phyloP scores from a whole-genome alignment of 1,140 invertebrate species.

The Nylanderia fulva region DNA sequence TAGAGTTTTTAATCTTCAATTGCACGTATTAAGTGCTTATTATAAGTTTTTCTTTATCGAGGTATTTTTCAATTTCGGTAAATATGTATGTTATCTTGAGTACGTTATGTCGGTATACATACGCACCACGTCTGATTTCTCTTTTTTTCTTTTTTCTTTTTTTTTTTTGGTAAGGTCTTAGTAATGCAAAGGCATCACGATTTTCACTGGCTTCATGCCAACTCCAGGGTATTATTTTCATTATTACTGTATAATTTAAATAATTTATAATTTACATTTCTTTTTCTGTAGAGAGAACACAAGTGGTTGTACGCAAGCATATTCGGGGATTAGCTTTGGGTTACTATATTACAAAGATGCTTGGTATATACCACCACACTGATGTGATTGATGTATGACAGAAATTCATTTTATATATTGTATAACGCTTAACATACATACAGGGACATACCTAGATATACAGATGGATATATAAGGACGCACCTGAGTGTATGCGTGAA shows the following conservation, averaged over 20 bases:
- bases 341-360: constrained; percentile 79
- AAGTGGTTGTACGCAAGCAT: constrained; percentile 77
- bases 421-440: constrained; percentile 67
- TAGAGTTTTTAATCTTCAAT: constrained; percentile 60
- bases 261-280: constrained; percentile 83
- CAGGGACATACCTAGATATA: constrained; percentile 62
- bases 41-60: constrained; percentile 60
- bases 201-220: constrained; percentile 75
- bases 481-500: constrained; percentile 59
- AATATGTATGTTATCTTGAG: constrained; percentile 68
- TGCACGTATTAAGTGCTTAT: constrained; percentile 66
- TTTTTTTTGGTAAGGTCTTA: constrained; percentile 68
- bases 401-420: constrained; percentile 66
- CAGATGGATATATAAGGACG: constrained; percentile 56
- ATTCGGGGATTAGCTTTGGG: constrained; percentile 65
- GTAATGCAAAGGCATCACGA: constrained; percentile 65
- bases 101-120: constrained; percentile 69
- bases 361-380: constrained; percentile 76
- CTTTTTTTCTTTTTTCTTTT: constrained; percentile 50
- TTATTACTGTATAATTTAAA: constrained; percentile 80
- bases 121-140: constrained; percentile 56
- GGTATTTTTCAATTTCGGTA: constrained; percentile 71
- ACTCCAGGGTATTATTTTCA: constrained; percentile 69
- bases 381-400: constrained; percentile 67
- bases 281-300: constrained; percentile 74